Evolutionary conservation across 2,888 invertebrate genomes (phyloP).

Genomic region (Anagyrus pseudococci): DNA sequence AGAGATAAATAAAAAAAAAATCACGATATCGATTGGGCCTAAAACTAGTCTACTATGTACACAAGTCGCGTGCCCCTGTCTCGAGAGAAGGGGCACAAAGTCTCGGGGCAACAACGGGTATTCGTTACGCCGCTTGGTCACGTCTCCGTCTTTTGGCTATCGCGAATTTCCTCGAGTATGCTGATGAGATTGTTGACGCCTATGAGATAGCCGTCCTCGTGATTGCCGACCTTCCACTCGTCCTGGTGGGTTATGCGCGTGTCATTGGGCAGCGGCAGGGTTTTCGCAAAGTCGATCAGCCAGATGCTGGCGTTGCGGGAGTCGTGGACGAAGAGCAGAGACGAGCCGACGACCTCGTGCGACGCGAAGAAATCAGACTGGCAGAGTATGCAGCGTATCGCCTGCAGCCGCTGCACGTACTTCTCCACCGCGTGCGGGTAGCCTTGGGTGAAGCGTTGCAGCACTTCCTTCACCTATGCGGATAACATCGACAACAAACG

Average conservation of each 20-base stretch:
- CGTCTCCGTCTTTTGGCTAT: neutral
- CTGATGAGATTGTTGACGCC: constrained; percentile 90
- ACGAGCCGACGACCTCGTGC: constrained; percentile 95
- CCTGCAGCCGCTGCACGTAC: constrained; percentile 84
- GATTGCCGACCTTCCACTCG: constrained; percentile 93
- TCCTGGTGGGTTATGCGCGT: constrained; percentile 79
- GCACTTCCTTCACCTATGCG: constrained; percentile 73
- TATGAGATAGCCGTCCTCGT: constrained; percentile 94
- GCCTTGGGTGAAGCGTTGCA: constrained; percentile 80
- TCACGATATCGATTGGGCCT: no score
- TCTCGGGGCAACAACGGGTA: neutral
- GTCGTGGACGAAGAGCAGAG: constrained; percentile 94
- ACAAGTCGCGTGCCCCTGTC: no score
- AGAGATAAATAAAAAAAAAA: no score
- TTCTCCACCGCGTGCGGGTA: constrained; percentile 80
- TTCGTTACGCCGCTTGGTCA: neutral
- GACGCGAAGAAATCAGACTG: constrained; percentile 88
- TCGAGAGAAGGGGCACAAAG: neutral
- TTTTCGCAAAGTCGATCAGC: constrained; percentile 99
- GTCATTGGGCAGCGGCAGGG: constrained; percentile 79
- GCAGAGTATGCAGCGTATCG: constrained; percentile 82
- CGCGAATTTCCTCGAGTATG: constrained; percentile 73
- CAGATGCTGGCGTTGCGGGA: constrained; percentile 86
- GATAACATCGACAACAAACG: no score
- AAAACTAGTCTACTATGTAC: no score